Base-by-base conservation (phyloP, 2,797 vertebrate species). In the Gallirallus australis region DNA sequence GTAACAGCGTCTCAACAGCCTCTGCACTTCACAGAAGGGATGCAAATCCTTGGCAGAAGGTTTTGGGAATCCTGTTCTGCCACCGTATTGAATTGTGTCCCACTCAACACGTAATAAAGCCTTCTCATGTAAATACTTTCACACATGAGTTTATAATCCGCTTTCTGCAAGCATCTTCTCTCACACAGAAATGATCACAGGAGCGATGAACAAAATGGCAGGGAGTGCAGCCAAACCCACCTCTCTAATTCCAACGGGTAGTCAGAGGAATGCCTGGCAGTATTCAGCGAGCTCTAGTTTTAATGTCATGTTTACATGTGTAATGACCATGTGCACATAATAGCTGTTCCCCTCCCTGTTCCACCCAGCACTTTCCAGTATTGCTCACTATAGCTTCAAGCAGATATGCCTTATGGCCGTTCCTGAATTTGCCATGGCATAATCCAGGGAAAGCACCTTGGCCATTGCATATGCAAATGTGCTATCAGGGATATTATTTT, bases 341-440 rank as follows among this genome's bases (percentile, higher is more conserved):
- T 63, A 86, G 66, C 40, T 92, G 86, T 70, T 83, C 80, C 83
- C 54, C 88, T 96, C 80, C 94, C 83, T 90, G 82, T 82, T 88
- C 94, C 94, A 94, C 94, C 94, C 94, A 83, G 72, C 65, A 37
- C 79, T 93, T 95, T 75, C 64, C 89, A 90, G 69, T 64, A 80
- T 96, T 97, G 95, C 95, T 94, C 82, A 91, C 91, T 80, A 6
- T 35, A 68, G 68, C 89, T 94, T 75, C 5, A 7, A 81, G 94
- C 90, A 92, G 77, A 91, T 37, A 33, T 96, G 94, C 93, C 93
- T 90, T 31, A 57, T 94, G 90, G 95, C 92, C 83, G 82, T 92
- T 89, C 59, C 37, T 0, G 0, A 72, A 69, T 76, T 54, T 59
- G 59, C 0, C 1, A 27, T 33, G 86, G 52, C 85, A 86, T 75